phyloP scores from a whole-genome alignment of 2,888 invertebrate species.

The Metallyticus violacea region DNA sequence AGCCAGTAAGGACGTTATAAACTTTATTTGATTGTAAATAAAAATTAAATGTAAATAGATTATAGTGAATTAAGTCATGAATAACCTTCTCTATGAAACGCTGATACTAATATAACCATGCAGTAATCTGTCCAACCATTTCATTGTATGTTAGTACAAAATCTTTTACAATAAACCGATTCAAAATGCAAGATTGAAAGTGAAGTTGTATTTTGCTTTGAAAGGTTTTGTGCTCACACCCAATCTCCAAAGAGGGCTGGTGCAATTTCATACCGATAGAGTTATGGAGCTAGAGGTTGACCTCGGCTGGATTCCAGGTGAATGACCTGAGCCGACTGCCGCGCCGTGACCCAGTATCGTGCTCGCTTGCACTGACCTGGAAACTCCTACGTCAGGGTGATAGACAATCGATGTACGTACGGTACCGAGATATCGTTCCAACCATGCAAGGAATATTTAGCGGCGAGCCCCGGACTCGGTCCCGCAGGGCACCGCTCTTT shows the following conservation, averaged over 20 bases:
- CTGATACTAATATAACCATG: too few relatives aligned
- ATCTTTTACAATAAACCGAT: too few relatives aligned
- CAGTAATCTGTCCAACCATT: too few relatives aligned
- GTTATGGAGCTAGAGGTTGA: background rate
- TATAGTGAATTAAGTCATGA: too few relatives aligned
- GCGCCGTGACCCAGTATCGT: background rate
- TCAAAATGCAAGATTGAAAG: too few relatives aligned
- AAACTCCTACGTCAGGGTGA: background rate
- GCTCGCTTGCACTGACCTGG: background rate
- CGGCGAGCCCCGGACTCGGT: background rate
- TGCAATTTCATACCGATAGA: background rate
- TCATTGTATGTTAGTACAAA: too few relatives aligned
- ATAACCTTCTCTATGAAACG: too few relatives aligned
- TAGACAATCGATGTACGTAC: background rate
- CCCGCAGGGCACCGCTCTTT: background rate
- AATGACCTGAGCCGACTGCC: conserved; percentile 5
- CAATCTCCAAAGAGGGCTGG: too few relatives aligned
- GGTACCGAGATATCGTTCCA: background rate
- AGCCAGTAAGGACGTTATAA: too few relatives aligned
- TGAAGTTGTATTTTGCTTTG: too few relatives aligned
- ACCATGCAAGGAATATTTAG: background rate
- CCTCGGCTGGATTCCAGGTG: conserved; percentile 12
- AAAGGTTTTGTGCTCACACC: background rate
- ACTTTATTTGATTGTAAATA: too few relatives aligned
- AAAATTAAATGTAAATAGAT: too few relatives aligned